phyloP scores from a whole-genome alignment of 2,113 vertebrate species.

The Antechinus stuartii region DNA sequence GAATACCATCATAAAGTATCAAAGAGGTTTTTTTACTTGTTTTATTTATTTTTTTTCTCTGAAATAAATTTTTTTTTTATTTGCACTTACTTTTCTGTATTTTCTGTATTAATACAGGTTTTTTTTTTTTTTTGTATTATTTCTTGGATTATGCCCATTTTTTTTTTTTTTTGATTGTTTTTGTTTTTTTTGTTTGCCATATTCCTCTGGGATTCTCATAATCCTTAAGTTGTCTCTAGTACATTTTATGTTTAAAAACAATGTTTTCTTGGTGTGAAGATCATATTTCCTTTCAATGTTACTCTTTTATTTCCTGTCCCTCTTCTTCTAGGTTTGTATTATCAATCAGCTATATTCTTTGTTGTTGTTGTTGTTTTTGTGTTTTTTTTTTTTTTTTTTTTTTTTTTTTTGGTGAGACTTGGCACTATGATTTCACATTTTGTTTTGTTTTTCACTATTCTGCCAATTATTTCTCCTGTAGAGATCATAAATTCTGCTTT shows the following conservation, averaged over 20 bases:
- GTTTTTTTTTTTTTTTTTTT: too few relatives aligned
- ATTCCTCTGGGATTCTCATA: not conserved
- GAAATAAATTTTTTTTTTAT: not conserved
- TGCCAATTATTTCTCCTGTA: not conserved
- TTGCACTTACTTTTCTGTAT: not conserved
- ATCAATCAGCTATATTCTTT: not conserved
- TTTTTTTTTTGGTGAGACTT: not conserved
- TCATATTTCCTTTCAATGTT: not conserved
- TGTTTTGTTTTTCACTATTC: not conserved
- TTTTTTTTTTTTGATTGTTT: too few relatives aligned
- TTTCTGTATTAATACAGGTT: not conserved
- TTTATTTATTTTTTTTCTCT: not conserved
- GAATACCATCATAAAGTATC: not conserved
- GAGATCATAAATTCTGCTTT: not conserved
- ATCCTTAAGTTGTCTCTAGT: not conserved
- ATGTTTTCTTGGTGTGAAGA: not conserved
- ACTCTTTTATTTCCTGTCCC: not conserved
- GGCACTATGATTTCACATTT: not conserved
- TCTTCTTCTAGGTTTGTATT: not conserved
- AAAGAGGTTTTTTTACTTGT: not conserved
- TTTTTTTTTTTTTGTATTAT: not conserved
- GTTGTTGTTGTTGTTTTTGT: not conserved
- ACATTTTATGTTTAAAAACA: not conserved
- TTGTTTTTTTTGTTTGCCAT: not conserved
- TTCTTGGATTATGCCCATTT: not conserved